These are phyloP conservation scores for Furcula furcula DNA, from an alignment of 2,888 invertebrate species.

Conservation along the genomic window DNA sequence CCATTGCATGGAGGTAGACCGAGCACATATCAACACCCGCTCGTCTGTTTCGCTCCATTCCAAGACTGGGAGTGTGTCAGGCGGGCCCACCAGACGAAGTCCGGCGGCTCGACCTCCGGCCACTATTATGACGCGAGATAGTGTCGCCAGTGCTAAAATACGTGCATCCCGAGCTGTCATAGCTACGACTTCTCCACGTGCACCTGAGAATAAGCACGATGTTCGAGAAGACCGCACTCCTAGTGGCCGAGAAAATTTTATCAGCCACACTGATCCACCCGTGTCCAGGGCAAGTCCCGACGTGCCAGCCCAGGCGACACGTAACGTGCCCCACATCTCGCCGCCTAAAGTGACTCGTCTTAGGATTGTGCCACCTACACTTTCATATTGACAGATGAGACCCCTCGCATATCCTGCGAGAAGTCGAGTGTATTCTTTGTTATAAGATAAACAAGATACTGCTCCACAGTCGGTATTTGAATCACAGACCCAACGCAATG, in stretches of 20 bases:
- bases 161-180: constrained; percentile 71
- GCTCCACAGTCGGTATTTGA: constrained; percentile 87
- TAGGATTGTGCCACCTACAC: constrained; percentile 82
- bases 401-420: constrained; percentile 89
- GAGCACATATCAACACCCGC: constrained; percentile 94
- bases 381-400: constrained; percentile 95
- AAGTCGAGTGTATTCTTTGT: constrained; percentile 92
- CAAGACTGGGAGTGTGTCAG: constrained; percentile 92
- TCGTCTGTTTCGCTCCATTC: constrained; percentile 90
- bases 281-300: constrained; percentile 87
- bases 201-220: constrained; percentile 97
- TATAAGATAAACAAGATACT: constrained; percentile 92
- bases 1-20: constrained; percentile 92
- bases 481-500: constrained; percentile 92
- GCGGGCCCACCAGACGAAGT: constrained; percentile 85
- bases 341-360: constrained; percentile 72
- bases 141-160: constrained; percentile 95
- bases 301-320: constrained; percentile 72
- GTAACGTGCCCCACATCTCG: constrained; percentile 71
- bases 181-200: constrained; percentile 91
- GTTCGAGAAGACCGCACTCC: constrained; percentile 95
- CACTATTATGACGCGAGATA: constrained; percentile 89
- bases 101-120: constrained; percentile 69
- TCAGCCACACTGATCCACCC: constrained; percentile 97
- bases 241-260: constrained; percentile 93